phyloP scores from a whole-genome alignment of 1,140 invertebrate genomes.

The Lysiphlebus fabarum region DNA sequence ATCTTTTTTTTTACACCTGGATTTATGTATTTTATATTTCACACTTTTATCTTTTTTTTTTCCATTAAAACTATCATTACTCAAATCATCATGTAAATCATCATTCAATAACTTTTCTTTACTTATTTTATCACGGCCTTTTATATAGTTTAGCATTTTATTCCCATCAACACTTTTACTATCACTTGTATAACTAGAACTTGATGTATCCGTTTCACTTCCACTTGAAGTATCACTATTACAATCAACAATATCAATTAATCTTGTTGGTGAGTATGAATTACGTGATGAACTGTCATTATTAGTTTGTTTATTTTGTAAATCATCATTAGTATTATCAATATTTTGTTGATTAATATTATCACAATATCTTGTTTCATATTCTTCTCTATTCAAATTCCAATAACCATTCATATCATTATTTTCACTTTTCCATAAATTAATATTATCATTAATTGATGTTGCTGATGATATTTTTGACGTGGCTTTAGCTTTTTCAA shows the following conservation, averaged over 20 bases:
- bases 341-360: neutral
- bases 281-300: neutral
- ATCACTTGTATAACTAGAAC: conserved; percentile 25
- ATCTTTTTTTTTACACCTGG: conserved; percentile 30
- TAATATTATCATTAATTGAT: conserved; percentile 1
- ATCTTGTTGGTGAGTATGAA: neutral
- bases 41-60: conserved; percentile 41
- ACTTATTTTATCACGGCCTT: conserved; percentile 49
- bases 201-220: conserved; percentile 15
- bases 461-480: conserved; percentile 18
- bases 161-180: conserved; percentile 35
- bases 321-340: neutral
- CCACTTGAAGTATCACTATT: neutral
- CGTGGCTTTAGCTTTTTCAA: conserved; percentile 34
- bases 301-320: too few relatives aligned
- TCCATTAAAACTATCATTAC: conserved; percentile 45
- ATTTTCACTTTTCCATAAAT: conserved; percentile 18
- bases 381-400: conserved; percentile 52
- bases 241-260: neutral
- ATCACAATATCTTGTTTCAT: conserved; percentile 44
- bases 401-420: conserved; percentile 41
- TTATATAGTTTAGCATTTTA: conserved; percentile 47
- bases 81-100: conserved; percentile 50
- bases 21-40: conserved; percentile 35
- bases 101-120: conserved; percentile 48